Conservation (phyloP, 2,797 vertebrate species). For the Morelia viridis region DNA sequence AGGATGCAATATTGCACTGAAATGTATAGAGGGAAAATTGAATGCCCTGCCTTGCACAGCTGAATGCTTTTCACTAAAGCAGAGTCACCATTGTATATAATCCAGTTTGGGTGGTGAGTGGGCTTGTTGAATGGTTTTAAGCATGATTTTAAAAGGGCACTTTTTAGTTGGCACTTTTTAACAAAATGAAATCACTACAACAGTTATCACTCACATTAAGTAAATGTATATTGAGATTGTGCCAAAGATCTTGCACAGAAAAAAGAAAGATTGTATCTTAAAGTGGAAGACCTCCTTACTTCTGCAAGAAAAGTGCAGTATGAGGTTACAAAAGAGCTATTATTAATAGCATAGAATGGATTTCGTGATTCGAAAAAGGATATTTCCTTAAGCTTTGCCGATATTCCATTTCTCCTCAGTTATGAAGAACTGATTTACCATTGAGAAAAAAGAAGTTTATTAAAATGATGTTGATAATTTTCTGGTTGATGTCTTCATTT, state of each 20-base stretch:
- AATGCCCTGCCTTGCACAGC: background rate
- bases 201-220: background rate
- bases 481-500: constrained; percentile 8
- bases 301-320: background rate
- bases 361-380: background rate
- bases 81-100: too few relatives aligned
- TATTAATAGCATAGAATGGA: background rate
- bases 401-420: background rate
- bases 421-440: background rate
- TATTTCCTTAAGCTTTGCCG: background rate
- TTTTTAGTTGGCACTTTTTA: too few relatives aligned
- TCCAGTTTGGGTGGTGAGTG: background rate
- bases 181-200: too few relatives aligned
- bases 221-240: background rate
- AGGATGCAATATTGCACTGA: too few relatives aligned
- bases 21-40: background rate
- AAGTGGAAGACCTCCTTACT: background rate
- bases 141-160: too few relatives aligned
- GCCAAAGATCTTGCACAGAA: background rate
- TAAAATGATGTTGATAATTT: background rate
- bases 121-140: too few relatives aligned
- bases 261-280: background rate
- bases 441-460: background rate
- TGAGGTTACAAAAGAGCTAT: background rate
- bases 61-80: background rate